phyloP scores from a whole-genome alignment of 2,113 vertebrate species.

The Eira barbara region DNA sequence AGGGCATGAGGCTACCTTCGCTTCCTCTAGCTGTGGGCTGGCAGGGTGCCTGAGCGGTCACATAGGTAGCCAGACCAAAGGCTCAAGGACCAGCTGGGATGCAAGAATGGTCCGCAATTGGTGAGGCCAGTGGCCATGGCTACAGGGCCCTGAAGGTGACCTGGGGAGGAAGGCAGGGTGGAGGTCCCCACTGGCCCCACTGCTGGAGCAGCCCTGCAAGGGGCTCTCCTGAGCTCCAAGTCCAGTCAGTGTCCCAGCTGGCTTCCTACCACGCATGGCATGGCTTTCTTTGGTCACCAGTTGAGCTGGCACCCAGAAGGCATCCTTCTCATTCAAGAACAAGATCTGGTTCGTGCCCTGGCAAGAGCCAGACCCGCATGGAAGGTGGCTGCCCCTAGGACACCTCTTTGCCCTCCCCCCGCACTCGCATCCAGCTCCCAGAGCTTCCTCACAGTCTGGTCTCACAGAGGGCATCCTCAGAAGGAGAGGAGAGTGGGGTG shows the following conservation, averaged over 20 bases:
- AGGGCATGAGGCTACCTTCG: slow-evolving; percentile 78
- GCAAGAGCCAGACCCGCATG: slow-evolving; percentile 61
- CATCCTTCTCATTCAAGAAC: slow-evolving; percentile 93
- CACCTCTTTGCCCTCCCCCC: not conserved
- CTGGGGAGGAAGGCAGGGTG: too few species aligned
- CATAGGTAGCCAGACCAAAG: slow-evolving; percentile 81
- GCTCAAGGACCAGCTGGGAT: not conserved
- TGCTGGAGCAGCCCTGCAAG: too few species aligned
- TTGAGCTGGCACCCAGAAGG: slow-evolving; percentile 92
- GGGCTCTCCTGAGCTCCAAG: not conserved
- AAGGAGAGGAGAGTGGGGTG: too few species aligned
- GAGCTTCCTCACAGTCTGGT: not conserved
- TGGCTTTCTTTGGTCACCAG: slow-evolving; percentile 86
- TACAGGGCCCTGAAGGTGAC: too few species aligned
- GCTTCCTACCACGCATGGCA: slow-evolving; percentile 90
- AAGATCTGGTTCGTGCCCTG: slow-evolving; percentile 95
- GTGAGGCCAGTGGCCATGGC: not conserved
- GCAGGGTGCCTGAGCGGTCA: accelerated
- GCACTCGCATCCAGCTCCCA: not conserved
- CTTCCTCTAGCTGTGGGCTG: not conserved
- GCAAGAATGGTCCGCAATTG: not conserved
- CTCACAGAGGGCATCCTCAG: too few species aligned
- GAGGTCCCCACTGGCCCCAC: not conserved
- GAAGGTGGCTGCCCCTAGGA: not conserved
- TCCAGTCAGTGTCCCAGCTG: not conserved